Conservation (phyloP, 2,888 invertebrate species). For the Pyrrhosoma nymphula region DNA sequence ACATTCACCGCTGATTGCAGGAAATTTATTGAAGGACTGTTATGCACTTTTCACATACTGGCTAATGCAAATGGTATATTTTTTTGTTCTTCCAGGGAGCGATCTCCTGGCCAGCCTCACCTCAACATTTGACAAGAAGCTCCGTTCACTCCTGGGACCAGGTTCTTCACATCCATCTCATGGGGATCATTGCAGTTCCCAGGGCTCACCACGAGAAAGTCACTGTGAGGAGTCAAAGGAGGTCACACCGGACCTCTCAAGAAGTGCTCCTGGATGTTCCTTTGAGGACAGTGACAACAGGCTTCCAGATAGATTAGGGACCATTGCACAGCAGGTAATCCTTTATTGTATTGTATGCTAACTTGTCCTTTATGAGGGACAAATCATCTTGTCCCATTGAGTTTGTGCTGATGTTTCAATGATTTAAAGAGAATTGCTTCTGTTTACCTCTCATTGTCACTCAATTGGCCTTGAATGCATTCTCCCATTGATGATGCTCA, state of each 20-base stretch:
- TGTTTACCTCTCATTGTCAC: too few species aligned
- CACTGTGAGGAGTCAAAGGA: slow-evolving; percentile 48
- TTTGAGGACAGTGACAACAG: slow-evolving; percentile 71
- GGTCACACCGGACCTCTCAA: slow-evolving; percentile 18
- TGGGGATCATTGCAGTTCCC: slow-evolving; percentile 40
- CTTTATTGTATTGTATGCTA: background rate
- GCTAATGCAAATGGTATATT: background rate
- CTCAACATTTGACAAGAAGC: slow-evolving; percentile 91
- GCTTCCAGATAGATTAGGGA: slow-evolving; percentile 57
- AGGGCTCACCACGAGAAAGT: slow-evolving; percentile 44
- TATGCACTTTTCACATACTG: background rate
- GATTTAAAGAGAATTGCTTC: too few species aligned
- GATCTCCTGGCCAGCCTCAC: slow-evolving; percentile 92
- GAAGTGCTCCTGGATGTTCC: slow-evolving; percentile 73
- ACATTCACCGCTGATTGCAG: slow-evolving; percentile 12
- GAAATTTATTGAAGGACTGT: background rate
- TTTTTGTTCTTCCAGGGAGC: slow-evolving; percentile 82
- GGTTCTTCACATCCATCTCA: slow-evolving; percentile 77
- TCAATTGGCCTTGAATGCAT: too few species aligned
- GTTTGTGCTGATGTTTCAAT: too few species aligned
- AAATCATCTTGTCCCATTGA: too few species aligned
- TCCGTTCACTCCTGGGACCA: slow-evolving; percentile 86
- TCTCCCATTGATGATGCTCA: too few species aligned
- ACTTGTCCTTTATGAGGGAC: background rate
- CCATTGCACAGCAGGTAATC: slow-evolving; percentile 35